Conservation (phyloP, 2,113 vertebrate genomes). For the human (Homo sapiens) region DNA sequence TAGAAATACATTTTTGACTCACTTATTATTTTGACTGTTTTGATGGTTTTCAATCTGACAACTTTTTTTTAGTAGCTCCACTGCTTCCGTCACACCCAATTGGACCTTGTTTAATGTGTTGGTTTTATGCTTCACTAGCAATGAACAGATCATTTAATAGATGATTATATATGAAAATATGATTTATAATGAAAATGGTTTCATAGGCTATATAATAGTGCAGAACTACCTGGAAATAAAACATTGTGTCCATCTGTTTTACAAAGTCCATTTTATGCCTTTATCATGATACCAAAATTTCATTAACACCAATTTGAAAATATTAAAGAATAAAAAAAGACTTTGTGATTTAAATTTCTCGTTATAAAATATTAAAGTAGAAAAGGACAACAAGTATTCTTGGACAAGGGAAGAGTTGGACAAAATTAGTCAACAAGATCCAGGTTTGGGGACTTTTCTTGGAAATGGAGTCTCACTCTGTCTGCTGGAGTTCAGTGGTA, state of each 20-base stretch:
- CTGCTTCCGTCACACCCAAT: not conserved
- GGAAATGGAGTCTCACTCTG: too few relatives aligned
- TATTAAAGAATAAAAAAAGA: not conserved
- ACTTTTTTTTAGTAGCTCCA: not conserved
- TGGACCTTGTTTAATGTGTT: not conserved
- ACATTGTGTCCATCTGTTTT: not conserved
- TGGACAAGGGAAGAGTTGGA: not conserved
- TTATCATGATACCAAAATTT: constrained; percentile 17
- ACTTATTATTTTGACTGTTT: not conserved
- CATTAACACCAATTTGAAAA: not conserved
- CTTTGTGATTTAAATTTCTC: not conserved
- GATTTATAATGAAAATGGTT: not conserved
- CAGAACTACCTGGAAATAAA: not conserved
- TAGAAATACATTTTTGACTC: not conserved
- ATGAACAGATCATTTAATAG: not conserved
- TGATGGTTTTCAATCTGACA: not conserved
- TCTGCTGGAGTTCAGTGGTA: too few relatives aligned
- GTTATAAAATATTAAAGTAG: not conserved
- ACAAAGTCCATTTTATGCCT: not conserved
- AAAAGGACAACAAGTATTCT: not conserved
- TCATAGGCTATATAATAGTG: not conserved
- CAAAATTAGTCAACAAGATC: not conserved
- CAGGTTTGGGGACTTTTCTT: not conserved
- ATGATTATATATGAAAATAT: not conserved
- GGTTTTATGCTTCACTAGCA: not conserved